A percentile compares a stretch with the other conserved stretches of the same genome.
Evolutionary conservation across 2,888 invertebrate genomes (phyloP).

Genomic region (Drosophila macrospina): DNA sequence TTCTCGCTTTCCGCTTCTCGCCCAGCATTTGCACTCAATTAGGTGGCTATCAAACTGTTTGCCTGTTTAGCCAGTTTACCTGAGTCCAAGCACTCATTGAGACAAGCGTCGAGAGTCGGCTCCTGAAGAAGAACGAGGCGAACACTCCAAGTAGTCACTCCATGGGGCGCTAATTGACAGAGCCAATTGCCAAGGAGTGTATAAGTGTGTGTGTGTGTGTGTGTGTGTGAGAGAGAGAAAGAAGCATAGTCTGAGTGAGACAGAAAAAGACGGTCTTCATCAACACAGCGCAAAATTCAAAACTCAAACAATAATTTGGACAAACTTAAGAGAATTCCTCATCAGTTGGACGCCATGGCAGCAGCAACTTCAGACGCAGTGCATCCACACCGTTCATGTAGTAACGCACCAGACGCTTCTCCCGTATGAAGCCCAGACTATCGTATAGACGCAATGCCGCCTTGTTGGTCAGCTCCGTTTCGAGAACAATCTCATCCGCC

Average conservation of each 20-base stretch:
- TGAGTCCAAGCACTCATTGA: slow-evolving; percentile 22
- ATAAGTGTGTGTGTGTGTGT: not conserved
- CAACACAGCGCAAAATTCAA: slow-evolving; percentile 4
- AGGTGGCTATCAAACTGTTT: slow-evolving; percentile 50
- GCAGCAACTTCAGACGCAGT: slow-evolving; percentile 96
- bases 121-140: slow-evolving; percentile 14
- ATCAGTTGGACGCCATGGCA: slow-evolving; percentile 86
- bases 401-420: slow-evolving; percentile 98
- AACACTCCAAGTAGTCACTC: slow-evolving; percentile 70
- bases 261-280: not conserved
- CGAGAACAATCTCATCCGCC: slow-evolving; percentile 98
- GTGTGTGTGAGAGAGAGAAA: not conserved
- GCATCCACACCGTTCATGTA: slow-evolving; percentile 99
- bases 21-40: slow-evolving; percentile 67
- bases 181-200: slow-evolving; percentile 15
- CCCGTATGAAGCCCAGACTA: slow-evolving; percentile 98
- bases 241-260: not conserved
- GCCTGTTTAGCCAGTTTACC: slow-evolving; percentile 41
- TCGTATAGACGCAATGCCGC: slow-evolving; percentile 98
- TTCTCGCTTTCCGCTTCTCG: too few relatives aligned
- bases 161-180: slow-evolving; percentile 73
- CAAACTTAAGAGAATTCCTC: not conserved
- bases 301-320: not conserved
- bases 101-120: slow-evolving; percentile 24
- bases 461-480: slow-evolving; percentile 99